These are phyloP conservation scores for Gonocerus acuteangulatus DNA, from an alignment of 2,888 invertebrate genomes.

Conservation along the genomic window DNA sequence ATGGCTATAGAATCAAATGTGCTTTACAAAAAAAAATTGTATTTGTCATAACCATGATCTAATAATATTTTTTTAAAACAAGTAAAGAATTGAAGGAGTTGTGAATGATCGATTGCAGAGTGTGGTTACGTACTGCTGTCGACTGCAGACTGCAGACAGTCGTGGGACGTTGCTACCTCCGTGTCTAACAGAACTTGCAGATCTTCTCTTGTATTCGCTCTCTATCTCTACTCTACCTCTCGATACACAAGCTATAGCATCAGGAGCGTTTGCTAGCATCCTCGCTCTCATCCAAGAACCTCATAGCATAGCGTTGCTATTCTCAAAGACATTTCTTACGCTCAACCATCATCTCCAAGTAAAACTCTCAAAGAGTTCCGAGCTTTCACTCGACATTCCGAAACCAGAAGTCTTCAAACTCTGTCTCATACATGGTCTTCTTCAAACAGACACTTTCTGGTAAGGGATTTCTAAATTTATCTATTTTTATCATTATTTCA, in stretches of 20 bases:
- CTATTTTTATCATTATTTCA: neutral
- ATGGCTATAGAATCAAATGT: too few species aligned
- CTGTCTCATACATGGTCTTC: conserved; percentile 29
- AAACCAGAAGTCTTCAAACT: conserved; percentile 21
- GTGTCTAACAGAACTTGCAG: conserved; percentile 28
- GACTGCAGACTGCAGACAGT: neutral
- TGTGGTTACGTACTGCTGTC: neutral
- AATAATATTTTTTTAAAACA: neutral
- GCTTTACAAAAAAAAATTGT: too few species aligned
- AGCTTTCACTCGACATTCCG: conserved; percentile 14
- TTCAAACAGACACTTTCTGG: conserved; percentile 24
- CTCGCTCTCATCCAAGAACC: conserved; percentile 31
- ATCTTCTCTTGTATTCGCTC: conserved; percentile 23
- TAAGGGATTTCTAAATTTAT: neutral
- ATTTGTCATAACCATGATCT: too few species aligned
- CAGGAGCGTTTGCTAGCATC: conserved; percentile 28
- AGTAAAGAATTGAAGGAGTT: too few species aligned
- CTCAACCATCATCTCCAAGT: conserved; percentile 16
- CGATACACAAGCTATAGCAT: conserved; percentile 25
- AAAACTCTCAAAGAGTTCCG: conserved; percentile 22
- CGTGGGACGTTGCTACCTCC: conserved; percentile 25
- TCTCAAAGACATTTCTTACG: conserved; percentile 31
- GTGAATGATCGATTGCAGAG: too few species aligned
- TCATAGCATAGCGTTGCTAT: conserved; percentile 30
- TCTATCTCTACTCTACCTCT: conserved; percentile 10